These are phyloP conservation scores for Oscheius sp. DNA, from an alignment of 2,888 invertebrate species.

Conservation along the genomic window DNA sequence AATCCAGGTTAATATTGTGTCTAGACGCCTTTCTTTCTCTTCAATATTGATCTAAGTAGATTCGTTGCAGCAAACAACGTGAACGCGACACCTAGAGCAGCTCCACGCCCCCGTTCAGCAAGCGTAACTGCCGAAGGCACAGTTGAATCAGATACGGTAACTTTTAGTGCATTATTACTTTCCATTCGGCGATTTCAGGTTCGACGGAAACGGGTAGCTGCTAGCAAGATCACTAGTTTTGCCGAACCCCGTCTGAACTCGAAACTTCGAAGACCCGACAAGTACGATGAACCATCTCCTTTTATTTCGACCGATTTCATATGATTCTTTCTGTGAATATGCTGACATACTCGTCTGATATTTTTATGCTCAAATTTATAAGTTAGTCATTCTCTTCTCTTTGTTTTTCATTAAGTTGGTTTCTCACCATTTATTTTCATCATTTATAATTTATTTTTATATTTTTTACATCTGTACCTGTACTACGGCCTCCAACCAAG, in stretches of 20 bases:
- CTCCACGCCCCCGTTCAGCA: slow-evolving; percentile 20
- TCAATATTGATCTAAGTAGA: too few species aligned
- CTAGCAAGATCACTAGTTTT: slow-evolving; percentile 43
- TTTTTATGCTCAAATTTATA: not conserved
- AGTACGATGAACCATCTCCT: slow-evolving; percentile 50
- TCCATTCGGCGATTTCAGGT: slow-evolving; percentile 30
- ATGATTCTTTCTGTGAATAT: not conserved
- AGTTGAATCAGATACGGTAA: slow-evolving; percentile 39
- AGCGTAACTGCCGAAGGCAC: slow-evolving; percentile 7
- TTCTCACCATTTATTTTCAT: not conserved
- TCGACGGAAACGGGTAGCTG: slow-evolving; percentile 46
- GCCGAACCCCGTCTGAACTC: slow-evolving; percentile 41
- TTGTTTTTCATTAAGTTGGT: not conserved
- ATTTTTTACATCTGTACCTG: not conserved
- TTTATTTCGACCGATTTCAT: slow-evolving; percentile 31
- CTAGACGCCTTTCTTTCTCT: too few species aligned
- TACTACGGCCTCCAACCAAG: not conserved
- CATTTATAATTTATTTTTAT: slow-evolving; percentile 9
- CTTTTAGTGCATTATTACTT: not conserved
- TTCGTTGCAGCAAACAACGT: not conserved
- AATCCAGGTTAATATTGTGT: slow-evolving; percentile 10
- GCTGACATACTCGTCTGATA: not conserved
- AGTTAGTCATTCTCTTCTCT: not conserved
- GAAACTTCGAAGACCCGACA: slow-evolving; percentile 52
- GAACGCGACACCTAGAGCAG: slow-evolving; percentile 1